These are phyloP conservation scores for Sylvia atricapilla DNA, from an alignment of 2,113 vertebrate species.

Conservation along the genomic window DNA sequence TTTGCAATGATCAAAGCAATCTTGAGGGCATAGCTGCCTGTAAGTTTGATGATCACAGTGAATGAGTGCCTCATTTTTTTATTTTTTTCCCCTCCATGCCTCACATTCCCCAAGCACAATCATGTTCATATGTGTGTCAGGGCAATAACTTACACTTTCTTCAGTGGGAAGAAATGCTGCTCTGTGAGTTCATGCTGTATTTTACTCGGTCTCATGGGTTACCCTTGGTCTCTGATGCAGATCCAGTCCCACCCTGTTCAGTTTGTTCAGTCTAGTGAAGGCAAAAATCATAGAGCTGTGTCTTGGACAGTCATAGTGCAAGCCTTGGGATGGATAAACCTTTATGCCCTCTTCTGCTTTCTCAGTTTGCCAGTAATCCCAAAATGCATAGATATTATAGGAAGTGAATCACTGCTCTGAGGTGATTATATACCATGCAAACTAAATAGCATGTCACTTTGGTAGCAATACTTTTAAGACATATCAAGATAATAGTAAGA, in stretches of 20 bases:
- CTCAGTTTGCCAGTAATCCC: not conserved
- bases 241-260: not conserved
- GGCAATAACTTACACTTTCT: not conserved
- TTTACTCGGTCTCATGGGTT: not conserved
- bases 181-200: not conserved
- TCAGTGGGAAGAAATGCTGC: not conserved
- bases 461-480: not conserved
- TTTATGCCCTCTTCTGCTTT: not conserved
- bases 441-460: not conserved
- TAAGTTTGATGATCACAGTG: not conserved
- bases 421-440: rapidly evolving
- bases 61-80: not conserved
- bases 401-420: not conserved
- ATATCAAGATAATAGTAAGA: too few relatives aligned
- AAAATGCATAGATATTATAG: not conserved
- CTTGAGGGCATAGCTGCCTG: not conserved
- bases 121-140: rapidly evolving
- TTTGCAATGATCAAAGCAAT: not conserved
- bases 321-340: not conserved
- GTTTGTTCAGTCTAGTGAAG: not conserved
- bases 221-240: not conserved
- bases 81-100: not conserved
- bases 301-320: not conserved
- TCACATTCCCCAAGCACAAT: rapidly evolving
- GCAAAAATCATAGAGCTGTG: rapidly evolving